Evolutionary conservation across 2,797 vertebrate species (phyloP), one percentile per base, ranked within the genome.

Genomic region (Alfaro cultratus): DNA sequence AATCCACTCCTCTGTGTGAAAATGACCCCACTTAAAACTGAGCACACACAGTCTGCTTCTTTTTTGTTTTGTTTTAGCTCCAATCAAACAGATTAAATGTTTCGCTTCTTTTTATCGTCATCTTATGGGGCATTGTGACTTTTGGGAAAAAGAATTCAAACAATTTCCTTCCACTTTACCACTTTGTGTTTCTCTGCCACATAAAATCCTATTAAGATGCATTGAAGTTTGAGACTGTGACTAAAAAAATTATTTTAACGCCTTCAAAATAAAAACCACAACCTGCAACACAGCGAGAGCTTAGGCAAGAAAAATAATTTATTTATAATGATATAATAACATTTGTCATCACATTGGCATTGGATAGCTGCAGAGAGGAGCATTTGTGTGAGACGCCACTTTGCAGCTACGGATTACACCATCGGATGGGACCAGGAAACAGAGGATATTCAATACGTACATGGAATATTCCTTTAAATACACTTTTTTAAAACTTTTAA

Each of bases 231-330:
- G 41, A 31, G 57, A 8, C 31, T 6, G 18, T 23, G 0, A 5
- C 21, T 13, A 13, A 29, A 15, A 2, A 11, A 60, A 13, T 34
- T 10, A 2, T 15, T 36, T 53, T 13, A 53, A 15, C 21, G 5
- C 39, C 29, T 73, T 31, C n/a, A 2, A 2, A 6, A 6, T 23
- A 43, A 45, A 39, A 39, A 29, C 4, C n/a, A 57, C 31, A 43
- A 53, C 36, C 26, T 21, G n/a, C 3, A 74, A 43, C 16, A 71
- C 34, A 78, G 75, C 46, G 36, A 43, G 84, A 77, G 73, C 47
- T 93, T 95, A 96, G 91, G 94, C 95, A 96, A 95, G 94, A 96
- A 96, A 96, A 96, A 96, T 96, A 96, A 96, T 96, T 96, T 96
- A 96, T 96, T 96, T 93, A 93, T 92, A 94, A 93, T 90, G 95